Conservation (phyloP, 2,888 invertebrate species). For the Pandemis corylana region DNA sequence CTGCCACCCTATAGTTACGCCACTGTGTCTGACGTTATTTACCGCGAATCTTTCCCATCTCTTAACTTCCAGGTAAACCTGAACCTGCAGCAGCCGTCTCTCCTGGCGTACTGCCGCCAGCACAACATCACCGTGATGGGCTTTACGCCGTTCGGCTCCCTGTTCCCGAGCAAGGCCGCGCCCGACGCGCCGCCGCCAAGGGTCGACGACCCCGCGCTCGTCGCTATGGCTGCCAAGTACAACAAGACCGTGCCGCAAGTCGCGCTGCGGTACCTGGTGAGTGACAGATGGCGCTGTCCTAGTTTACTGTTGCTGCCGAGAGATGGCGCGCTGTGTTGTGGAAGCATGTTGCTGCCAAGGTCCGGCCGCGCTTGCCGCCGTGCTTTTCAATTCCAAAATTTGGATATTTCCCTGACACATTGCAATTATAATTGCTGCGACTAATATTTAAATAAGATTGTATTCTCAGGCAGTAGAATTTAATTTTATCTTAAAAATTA, state of each 20-base stretch:
- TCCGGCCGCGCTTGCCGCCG: no score
- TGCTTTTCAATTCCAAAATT: no score
- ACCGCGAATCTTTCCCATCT: no score
- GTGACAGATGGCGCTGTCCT: conserved; percentile 36
- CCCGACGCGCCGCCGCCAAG: conserved; percentile 80
- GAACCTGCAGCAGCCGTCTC: conserved; percentile 88
- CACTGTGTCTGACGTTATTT: not conserved
- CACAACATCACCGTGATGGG: conserved; percentile 87
- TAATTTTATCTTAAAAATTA: no score
- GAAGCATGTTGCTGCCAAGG: not conserved
- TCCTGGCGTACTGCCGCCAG: conserved; percentile 88
- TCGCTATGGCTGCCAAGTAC: conserved; percentile 84
- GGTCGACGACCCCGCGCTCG: conserved; percentile 81
- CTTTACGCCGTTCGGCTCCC: conserved; percentile 89
- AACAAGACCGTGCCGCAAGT: conserved; percentile 87
- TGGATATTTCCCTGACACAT: no score
- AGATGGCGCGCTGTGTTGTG: not conserved
- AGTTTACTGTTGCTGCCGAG: not conserved
- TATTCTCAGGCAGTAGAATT: no score
- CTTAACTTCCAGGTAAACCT: conserved; percentile 78
- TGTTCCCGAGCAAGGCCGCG: conserved; percentile 74
- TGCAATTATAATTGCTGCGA: no score
- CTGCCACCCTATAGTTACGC: no score
- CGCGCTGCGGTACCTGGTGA: conserved; percentile 87
- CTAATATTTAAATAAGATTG: no score